Conservation (phyloP, 2,113 vertebrate species). For the Heloderma charlesbogerti region DNA sequence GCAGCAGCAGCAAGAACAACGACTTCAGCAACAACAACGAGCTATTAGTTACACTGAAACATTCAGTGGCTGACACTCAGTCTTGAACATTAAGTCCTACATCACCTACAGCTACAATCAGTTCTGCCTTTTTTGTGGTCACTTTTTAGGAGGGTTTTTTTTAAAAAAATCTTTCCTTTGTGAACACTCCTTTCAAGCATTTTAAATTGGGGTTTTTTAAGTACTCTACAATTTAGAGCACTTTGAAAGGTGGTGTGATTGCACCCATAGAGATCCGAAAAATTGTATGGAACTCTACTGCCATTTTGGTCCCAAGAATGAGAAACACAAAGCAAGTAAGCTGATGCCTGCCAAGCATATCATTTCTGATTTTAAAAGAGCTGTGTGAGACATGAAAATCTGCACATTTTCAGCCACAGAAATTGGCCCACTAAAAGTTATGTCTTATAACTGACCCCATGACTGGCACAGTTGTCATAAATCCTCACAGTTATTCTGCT, state of each 20-base stretch:
- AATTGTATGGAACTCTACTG: background rate
- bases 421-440: background rate
- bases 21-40: background rate
- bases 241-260: conserved; percentile 2
- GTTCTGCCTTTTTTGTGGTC: background rate
- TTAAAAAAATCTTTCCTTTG: background rate
- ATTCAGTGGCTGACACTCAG: background rate
- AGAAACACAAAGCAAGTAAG: background rate
- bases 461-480: background rate
- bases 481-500: background rate
- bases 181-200: background rate
- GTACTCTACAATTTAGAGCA: conserved; percentile 26
- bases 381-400: background rate
- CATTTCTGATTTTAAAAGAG: background rate
- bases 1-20: background rate
- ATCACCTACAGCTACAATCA: background rate
- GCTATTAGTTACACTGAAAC: background rate
- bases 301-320: background rate
- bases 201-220: background rate
- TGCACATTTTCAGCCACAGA: background rate
- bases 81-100: background rate
- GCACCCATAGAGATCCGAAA: background rate
- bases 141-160: too few relatives aligned
- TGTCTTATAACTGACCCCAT: background rate
- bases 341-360: background rate